Conservation (phyloP, 2,888 invertebrate genomes). For the Tetramorium bicarinatum region DNA sequence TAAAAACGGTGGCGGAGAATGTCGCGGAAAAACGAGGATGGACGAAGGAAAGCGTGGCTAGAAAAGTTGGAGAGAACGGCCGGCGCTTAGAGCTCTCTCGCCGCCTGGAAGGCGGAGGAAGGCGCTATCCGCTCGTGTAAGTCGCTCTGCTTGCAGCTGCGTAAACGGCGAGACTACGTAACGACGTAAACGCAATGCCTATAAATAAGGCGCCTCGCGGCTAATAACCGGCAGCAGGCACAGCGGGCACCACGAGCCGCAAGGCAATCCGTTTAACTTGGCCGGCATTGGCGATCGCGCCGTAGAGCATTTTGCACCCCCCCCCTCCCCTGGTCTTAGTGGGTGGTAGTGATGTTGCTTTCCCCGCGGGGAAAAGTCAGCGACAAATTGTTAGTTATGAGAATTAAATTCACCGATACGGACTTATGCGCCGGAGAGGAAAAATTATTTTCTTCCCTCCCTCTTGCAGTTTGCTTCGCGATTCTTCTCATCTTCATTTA, state of each 20-base stretch:
- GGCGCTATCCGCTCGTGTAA: conserved; percentile 55
- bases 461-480: background rate
- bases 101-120: conserved; percentile 18
- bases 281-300: conserved; percentile 13
- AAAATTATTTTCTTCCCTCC: background rate
- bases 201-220: conserved; percentile 64
- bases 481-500: conserved; percentile 16
- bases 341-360: conserved; percentile 8
- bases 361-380: conserved; percentile 8
- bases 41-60: conserved; percentile 33
- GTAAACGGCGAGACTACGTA: conserved; percentile 69
- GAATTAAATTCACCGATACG: conserved; percentile 41
- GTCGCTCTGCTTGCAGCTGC: conserved; percentile 66
- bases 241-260: conserved; percentile 40
- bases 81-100: conserved; percentile 38
- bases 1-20: background rate
- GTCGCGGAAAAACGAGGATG: conserved; percentile 36
- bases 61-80: conserved; percentile 53
- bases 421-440: background rate
- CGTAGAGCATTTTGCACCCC: conserved; percentile 25
- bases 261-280: conserved; percentile 50
- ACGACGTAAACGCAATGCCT: conserved; percentile 65
- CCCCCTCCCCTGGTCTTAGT: conserved; percentile 19
- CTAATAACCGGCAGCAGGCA: conserved; percentile 51
- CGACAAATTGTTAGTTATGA: conserved; percentile 50